These are phyloP conservation scores for Meteorus cinctellus DNA, from an alignment of 2,888 invertebrate genomes.

Conservation along the genomic window DNA sequence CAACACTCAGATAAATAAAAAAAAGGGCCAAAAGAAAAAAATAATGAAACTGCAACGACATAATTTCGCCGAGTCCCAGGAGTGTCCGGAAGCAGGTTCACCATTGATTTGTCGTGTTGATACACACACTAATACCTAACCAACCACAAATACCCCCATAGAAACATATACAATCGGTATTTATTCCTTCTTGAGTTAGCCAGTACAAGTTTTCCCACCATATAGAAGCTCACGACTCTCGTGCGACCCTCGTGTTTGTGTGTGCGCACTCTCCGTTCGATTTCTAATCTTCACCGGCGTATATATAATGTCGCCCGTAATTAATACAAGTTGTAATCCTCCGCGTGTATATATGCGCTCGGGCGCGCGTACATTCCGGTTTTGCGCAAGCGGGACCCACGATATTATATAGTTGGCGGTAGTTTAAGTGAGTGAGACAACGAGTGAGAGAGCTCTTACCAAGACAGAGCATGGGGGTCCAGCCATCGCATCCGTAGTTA, in stretches of 20 bases:
- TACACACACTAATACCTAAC: neutral
- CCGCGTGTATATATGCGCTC: constrained; percentile 43
- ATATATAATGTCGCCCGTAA: constrained; percentile 71
- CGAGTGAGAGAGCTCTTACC: constrained; percentile 20
- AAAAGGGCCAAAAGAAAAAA: too few relatives aligned
- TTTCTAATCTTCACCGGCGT: constrained; percentile 69
- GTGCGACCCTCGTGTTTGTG: constrained; percentile 9
- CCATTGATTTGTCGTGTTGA: constrained; percentile 36
- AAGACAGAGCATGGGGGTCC: constrained; percentile 22
- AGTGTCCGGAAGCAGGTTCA: constrained; percentile 36
- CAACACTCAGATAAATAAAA: too few relatives aligned
- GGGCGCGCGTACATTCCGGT: constrained; percentile 65
- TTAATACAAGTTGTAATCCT: constrained; percentile 73
- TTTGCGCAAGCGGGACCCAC: constrained; percentile 66
- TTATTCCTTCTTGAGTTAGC: neutral
- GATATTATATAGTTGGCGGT: constrained; percentile 66
- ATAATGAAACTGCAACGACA: neutral
- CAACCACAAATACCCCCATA: neutral
- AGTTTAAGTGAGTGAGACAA: constrained; percentile 47
- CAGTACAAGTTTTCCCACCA: constrained; percentile 43
- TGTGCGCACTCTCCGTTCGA: constrained; percentile 62
- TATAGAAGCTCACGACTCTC: constrained; percentile 45
- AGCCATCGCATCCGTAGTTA: constrained; percentile 41
- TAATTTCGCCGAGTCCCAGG: constrained; percentile 12
- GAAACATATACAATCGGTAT: neutral